Evolutionary conservation across 2,113 vertebrate species (phyloP), one percentile per base, ranked within the genome.

Genomic region (Periophthalmodon schlosseri): DNA sequence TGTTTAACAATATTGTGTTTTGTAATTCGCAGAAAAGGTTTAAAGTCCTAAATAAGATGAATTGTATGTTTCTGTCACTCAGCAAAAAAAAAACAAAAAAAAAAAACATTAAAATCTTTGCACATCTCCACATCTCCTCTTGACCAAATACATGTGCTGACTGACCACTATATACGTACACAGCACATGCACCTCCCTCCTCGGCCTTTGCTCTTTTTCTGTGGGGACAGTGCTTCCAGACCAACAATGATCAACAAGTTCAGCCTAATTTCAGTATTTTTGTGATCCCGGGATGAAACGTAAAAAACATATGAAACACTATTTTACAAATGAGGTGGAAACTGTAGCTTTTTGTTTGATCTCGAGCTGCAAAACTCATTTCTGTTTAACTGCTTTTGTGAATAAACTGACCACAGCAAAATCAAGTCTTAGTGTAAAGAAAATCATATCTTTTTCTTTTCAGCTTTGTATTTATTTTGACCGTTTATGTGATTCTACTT

Each of bases 401-500:
- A 72, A 70, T 74, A 21, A 69, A 21, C 80, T 76, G 67, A 58
- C 79, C 80, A 76, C 74, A 82, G 64, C 57, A 69, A 36, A 60
- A 57, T 46, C 61, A 75, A 64, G 64, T 66, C 64, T 44, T 60
- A 13, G 23, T 60, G n/a, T 65, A 57, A 52, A 13, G 47, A 24
- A 60, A 79, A 68, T 56, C 67, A 54, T 44, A 44, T 69, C 50
- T 86, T 84, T 86, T 73, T 33, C 52, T 83, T 90, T 93, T 92
- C 93, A 85, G 90, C 90, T 94, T 92, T 94, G 92, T 95, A 97
- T 98, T 98, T 97, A 98, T 97, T 96, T 94, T 93, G 84, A 95
- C 93, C 94, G 93, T 93, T 80, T 78, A 93, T 82, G 91, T 94
- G 76, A 95, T 88, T 91, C 88, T 94, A 94, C 93, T 94, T 95